These are phyloP conservation scores for Geopemphigus sp. DNA, from an alignment of 1,140 invertebrate species.

Conservation along the genomic window DNA sequence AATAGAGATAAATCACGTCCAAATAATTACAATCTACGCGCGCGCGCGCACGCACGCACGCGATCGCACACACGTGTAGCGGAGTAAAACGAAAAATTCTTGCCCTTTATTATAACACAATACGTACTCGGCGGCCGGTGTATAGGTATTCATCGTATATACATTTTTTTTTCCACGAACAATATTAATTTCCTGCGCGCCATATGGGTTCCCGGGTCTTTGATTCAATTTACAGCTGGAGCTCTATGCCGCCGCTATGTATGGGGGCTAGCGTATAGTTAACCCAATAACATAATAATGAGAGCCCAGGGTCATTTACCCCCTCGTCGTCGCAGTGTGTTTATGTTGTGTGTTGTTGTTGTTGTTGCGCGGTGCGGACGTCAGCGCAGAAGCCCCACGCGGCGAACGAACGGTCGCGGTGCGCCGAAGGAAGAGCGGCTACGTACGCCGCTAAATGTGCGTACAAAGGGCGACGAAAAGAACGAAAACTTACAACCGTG, in stretches of 20 bases:
- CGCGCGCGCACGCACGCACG: not conserved
- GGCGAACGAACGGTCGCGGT: not conserved
- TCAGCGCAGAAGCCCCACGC: slow-evolving; percentile 44
- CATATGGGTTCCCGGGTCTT: slow-evolving; percentile 45
- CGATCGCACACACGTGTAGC: too few relatives aligned
- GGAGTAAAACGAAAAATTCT: slow-evolving; percentile 1
- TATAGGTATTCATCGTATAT: slow-evolving; percentile 4
- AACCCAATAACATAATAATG: slow-evolving; percentile 45
- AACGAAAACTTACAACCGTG: slow-evolving; percentile 38
- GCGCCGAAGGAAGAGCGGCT: not conserved
- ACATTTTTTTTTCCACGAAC: slow-evolving; percentile 6
- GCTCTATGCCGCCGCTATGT: not conserved
- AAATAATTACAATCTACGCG: slow-evolving; percentile 35
- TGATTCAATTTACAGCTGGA: slow-evolving; percentile 48
- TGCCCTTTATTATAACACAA: slow-evolving; percentile 38
- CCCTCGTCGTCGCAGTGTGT: not conserved
- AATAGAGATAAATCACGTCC: slow-evolving; percentile 43
- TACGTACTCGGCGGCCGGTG: not conserved
- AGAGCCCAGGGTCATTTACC: slow-evolving; percentile 46
- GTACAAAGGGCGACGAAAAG: not conserved
- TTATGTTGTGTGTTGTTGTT: too few relatives aligned
- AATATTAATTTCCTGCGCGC: slow-evolving; percentile 49
- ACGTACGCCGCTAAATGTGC: too few relatives aligned
- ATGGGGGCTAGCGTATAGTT: slow-evolving; percentile 29
- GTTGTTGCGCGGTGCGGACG: slow-evolving; percentile 21